Conservation (phyloP, 2,888 invertebrate species). For the Pristionchus japonicus region DNA sequence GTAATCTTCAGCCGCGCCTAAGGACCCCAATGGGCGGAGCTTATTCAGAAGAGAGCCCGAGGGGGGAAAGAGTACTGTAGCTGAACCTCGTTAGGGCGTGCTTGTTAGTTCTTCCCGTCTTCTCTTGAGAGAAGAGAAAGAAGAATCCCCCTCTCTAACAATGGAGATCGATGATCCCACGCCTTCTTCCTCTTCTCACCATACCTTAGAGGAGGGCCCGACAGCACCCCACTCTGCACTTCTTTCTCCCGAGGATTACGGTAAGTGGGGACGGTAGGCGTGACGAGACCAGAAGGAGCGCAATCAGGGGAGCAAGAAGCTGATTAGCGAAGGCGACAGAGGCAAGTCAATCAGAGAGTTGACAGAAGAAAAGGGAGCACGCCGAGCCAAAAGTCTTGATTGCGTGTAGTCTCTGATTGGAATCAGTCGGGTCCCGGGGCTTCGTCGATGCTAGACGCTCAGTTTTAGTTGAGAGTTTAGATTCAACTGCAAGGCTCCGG, state of each 20-base stretch:
- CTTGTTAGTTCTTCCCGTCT: conserved; percentile 20
- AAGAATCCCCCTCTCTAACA: conserved; percentile 9
- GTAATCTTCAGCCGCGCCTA: not conserved
- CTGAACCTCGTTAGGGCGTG: conserved; percentile 25
- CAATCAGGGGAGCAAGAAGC: conserved; percentile 11
- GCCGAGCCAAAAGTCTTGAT: conserved; percentile 29
- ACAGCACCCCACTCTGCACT: not conserved
- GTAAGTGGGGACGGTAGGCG: not conserved
- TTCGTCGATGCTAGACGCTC: not conserved
- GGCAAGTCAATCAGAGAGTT: conserved; percentile 30
- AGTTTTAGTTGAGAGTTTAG: no score
- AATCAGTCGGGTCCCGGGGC: not conserved
- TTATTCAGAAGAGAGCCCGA: not conserved
- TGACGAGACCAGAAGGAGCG: not conserved
- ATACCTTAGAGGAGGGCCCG: not conserved
- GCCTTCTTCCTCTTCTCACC: not conserved
- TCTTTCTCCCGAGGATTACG: not conserved
- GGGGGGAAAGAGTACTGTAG: not conserved
- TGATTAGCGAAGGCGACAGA: conserved; percentile 12
- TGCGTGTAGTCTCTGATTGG: conserved; percentile 19
- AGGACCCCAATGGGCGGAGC: not conserved
- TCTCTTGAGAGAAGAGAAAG: not conserved
- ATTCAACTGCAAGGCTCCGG: no score
- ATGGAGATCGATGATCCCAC: conserved; percentile 20
- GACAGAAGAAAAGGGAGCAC: conserved; percentile 4